phyloP scores from a whole-genome alignment of 2,113 vertebrate genomes.

The Oncorhynchus nerka region DNA sequence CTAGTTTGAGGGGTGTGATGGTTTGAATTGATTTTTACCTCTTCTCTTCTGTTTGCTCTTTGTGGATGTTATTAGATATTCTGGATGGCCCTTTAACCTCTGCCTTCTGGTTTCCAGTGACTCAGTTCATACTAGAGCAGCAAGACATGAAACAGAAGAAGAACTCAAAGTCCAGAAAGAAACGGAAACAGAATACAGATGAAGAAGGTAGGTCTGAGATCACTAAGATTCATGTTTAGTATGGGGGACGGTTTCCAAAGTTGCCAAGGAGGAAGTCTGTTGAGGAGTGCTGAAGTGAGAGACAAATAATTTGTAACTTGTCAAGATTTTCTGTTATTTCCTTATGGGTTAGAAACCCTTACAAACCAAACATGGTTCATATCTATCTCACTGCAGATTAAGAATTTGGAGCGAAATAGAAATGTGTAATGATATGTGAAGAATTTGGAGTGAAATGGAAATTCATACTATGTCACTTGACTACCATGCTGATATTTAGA shows the following conservation, averaged over 20 bases:
- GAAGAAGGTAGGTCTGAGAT: slow-evolving; percentile 69
- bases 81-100: slow-evolving; percentile 8
- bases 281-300: slow-evolving; percentile 12
- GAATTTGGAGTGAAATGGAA: no score
- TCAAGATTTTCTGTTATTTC: neutral
- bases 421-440: no score
- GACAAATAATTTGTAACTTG: slow-evolving; percentile 46
- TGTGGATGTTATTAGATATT: neutral
- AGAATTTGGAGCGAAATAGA: no score
- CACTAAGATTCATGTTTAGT: neutral
- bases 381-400: no score
- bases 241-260: neutral
- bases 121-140: slow-evolving; percentile 83
- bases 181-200: slow-evolving; percentile 86
- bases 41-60: neutral
- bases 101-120: slow-evolving; percentile 70
- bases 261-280: no score
- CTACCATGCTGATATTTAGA: neutral
- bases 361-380: no score
- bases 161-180: slow-evolving; percentile 89
- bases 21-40: neutral
- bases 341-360: neutral
- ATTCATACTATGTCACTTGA: no score
- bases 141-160: slow-evolving; percentile 87
- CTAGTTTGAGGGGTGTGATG: slow-evolving; percentile 15